Evolutionary conservation across 92 coral and sea anemone species (phyloP).

Genomic region (Epizoanthus illoricatus): DNA sequence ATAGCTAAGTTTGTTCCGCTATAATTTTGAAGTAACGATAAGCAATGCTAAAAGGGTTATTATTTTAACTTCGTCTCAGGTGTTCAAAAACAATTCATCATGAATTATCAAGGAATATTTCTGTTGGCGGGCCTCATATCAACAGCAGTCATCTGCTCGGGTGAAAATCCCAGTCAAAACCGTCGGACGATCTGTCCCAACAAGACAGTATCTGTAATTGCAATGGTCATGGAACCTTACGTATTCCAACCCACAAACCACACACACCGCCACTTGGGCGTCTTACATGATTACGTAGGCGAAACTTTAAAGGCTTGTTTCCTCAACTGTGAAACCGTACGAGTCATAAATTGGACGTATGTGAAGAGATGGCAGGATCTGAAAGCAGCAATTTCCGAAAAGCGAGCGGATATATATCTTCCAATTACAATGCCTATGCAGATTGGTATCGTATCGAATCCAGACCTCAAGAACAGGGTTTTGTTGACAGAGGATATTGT

Average conservation of each 20-base stretch:
- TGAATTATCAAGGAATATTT: not conserved
- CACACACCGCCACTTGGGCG: not conserved
- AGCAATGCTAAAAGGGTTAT: no score
- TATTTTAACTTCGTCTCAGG: not conserved
- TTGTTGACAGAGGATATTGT: not conserved
- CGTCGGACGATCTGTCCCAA: not conserved
- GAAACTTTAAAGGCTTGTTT: not conserved
- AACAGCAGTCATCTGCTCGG: not conserved
- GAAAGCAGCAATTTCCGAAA: not conserved
- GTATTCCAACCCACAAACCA: not conserved
- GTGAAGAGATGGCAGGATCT: constrained; percentile 3
- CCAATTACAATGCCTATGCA: constrained; percentile 23
- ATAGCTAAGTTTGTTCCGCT: no score
- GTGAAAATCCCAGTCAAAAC: not conserved
- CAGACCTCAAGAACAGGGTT: not conserved
- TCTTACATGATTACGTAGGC: not conserved
- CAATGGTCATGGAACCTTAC: not conserved
- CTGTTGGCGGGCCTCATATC: not conserved
- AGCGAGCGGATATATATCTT: constrained; percentile 4
- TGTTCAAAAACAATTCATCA: not conserved
- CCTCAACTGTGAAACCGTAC: not conserved
- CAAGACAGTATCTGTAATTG: not conserved
- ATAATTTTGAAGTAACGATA: not conserved
- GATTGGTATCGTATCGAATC: not conserved
- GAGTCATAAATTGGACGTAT: not conserved